phyloP scores from a whole-genome alignment of 2,113 vertebrate species.

The Hyaena hyaena region DNA sequence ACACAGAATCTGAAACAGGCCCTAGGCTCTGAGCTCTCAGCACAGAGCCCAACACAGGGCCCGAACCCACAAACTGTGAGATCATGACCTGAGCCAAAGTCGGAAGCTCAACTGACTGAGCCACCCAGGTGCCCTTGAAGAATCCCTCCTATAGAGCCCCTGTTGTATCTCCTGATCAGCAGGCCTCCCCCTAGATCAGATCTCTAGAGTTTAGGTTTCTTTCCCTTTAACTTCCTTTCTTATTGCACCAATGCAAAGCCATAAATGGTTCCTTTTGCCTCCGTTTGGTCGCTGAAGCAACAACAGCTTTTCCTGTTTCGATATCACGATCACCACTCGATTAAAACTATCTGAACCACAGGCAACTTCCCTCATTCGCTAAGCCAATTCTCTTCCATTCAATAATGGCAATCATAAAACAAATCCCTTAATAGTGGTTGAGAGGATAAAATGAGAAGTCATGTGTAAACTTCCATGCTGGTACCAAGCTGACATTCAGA shows the following conservation, averaged over 20 bases:
- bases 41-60: no score
- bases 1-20: no score
- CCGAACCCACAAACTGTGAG: no score
- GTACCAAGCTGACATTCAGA: background rate
- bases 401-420: background rate
- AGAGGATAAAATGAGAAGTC: background rate
- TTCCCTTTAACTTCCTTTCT: background rate
- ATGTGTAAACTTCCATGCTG: background rate
- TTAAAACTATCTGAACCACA: background rate
- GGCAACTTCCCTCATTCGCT: background rate
- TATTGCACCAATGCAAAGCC: background rate
- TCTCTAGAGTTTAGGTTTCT: background rate
- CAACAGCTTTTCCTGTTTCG: background rate
- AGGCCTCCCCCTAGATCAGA: background rate
- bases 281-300: slow-evolving; percentile 1
- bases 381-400: background rate
- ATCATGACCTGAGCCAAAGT: no score
- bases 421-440: background rate
- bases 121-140: background rate
- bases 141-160: background rate
- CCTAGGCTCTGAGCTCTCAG: no score
- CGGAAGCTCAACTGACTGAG: no score
- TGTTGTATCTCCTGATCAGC: background rate
- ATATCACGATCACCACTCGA: background rate
- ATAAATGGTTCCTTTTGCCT: background rate